These are phyloP conservation scores for Gastrophryne carolinensis DNA, from an alignment of 2,797 vertebrate genomes.

Conservation along the genomic window DNA sequence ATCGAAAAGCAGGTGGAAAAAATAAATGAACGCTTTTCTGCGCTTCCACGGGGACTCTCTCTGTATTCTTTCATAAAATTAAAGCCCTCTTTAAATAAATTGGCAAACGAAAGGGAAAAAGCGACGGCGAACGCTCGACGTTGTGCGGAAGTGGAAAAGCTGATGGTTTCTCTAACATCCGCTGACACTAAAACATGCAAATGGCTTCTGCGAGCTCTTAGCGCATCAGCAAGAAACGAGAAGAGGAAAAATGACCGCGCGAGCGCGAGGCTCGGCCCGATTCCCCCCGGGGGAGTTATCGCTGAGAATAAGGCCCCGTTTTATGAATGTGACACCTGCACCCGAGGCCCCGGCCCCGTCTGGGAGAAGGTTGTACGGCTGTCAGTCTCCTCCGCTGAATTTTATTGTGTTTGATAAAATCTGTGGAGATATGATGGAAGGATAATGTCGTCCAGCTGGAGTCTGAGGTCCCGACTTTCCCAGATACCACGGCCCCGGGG, in stretches of 20 bases:
- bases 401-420: constrained; percentile 32
- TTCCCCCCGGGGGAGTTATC: background rate
- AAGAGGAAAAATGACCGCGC: background rate
- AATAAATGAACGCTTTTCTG: background rate
- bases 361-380: background rate
- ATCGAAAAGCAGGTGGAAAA: background rate
- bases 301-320: background rate
- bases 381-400: constrained; percentile 2
- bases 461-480: background rate
- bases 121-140: background rate
- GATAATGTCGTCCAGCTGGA: constrained; percentile 2
- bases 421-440: constrained; percentile 20
- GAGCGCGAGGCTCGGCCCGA: background rate
- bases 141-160: background rate
- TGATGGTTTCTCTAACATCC: constrained; percentile 13
- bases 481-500: background rate
- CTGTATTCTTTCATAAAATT: constrained; percentile 5
- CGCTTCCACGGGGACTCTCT: background rate
- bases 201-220: constrained; percentile 8
- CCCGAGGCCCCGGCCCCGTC: background rate
- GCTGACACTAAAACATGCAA: constrained; percentile 20
- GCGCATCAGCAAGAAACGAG: constrained; percentile 18
- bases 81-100: constrained; percentile 37
- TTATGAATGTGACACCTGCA: constrained; percentile 29
- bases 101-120: constrained; percentile 29